A percentile compares a stretch with the other conserved stretches of the same genome.
Conservation (phyloP, 2,113 vertebrate species). For the Indri indri region DNA sequence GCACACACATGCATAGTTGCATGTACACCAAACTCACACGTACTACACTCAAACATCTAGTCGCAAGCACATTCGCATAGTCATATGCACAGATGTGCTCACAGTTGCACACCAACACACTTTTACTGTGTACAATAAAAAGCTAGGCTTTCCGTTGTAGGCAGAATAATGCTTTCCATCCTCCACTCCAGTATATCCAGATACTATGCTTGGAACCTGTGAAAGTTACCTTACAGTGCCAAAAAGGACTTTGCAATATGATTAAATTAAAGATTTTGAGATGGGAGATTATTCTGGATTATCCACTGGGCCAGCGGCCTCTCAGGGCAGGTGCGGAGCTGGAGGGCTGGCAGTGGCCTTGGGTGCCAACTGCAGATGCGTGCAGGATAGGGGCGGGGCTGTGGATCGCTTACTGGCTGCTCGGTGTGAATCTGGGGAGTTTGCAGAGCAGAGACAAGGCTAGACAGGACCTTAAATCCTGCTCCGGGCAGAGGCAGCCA, state of each 20-base stretch:
- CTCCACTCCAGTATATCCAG: too few relatives aligned
- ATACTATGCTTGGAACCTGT: not conserved
- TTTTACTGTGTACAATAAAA: not conserved
- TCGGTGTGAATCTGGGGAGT: not conserved
- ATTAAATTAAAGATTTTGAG: not conserved
- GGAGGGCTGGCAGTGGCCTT: not conserved
- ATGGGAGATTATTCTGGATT: not conserved
- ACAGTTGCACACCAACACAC: not conserved
- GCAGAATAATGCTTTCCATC: not conserved
- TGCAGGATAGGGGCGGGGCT: not conserved
- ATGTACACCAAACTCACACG: not conserved
- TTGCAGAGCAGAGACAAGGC: not conserved
- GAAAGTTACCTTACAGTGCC: not conserved
- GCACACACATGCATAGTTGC: not conserved
- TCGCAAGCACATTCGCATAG: not conserved
- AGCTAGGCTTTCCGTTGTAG: not conserved
- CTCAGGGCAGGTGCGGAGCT: fast-evolving
- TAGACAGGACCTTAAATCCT: not conserved
- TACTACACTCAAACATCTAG: not conserved
- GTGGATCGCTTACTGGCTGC: not conserved
- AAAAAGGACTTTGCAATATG: not conserved
- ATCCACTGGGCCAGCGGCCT: fast-evolving
- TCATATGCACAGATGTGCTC: too few relatives aligned
- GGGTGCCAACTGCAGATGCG: not conserved
- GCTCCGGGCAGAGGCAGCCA: not conserved